Conservation (phyloP, 2,888 invertebrate genomes). For the Eulithis testata region DNA sequence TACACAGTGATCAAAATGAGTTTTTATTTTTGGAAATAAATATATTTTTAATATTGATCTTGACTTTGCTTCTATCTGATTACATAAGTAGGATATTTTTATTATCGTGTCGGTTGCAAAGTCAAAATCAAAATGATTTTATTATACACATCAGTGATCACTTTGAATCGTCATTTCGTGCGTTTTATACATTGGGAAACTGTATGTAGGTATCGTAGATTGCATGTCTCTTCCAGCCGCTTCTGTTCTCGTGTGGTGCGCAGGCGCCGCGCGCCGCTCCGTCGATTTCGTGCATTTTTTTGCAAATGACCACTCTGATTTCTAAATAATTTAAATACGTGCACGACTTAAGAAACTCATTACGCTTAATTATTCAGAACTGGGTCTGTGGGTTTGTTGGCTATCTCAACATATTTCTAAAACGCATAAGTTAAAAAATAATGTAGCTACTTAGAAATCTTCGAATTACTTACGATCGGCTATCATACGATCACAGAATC, state of each 20-base stretch:
- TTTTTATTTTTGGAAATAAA: too few species aligned
- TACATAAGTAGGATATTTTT: too few species aligned
- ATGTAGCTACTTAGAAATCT: neutral
- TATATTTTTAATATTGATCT: too few species aligned
- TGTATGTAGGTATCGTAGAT: constrained; percentile 11
- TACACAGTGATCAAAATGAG: too few species aligned
- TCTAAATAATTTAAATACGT: constrained; percentile 84
- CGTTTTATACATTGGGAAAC: constrained; percentile 2
- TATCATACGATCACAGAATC: constrained; percentile 72
- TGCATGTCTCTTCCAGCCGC: constrained; percentile 45
- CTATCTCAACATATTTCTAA: constrained; percentile 26
- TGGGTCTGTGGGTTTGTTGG: constrained; percentile 61
- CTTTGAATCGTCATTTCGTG: neutral
- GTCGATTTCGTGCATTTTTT: constrained; percentile 80
- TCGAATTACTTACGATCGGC: constrained; percentile 65
- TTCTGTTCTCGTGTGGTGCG: constrained; percentile 53
- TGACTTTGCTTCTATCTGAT: too few species aligned
- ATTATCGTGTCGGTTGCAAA: neutral
- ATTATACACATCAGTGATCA: neutral
- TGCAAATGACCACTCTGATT: constrained; percentile 78
- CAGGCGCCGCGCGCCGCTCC: constrained; percentile 60
- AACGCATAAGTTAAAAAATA: constrained; percentile 7
- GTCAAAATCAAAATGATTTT: neutral
- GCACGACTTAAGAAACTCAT: constrained; percentile 71
- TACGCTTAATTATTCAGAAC: constrained; percentile 71